Evolutionary conservation across 2,797 vertebrate genomes (phyloP).

Genomic region (Halcyon leucocephala): DNA sequence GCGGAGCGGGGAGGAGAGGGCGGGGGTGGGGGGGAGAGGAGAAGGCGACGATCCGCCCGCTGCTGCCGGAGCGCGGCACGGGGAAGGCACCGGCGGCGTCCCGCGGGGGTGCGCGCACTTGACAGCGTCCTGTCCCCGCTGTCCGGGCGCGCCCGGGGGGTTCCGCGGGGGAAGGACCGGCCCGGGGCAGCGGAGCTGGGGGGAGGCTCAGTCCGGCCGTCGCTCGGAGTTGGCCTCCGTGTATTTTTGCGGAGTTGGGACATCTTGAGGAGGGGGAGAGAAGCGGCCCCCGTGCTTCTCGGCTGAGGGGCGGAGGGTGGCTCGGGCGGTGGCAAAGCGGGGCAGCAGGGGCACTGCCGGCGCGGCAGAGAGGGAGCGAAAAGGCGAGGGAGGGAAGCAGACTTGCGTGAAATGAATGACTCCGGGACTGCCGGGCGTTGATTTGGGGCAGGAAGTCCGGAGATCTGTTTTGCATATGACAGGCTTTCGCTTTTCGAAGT

Average conservation of each 20-base stretch:
- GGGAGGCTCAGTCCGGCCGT: not conserved
- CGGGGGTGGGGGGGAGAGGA: not conserved
- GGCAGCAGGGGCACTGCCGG: not conserved
- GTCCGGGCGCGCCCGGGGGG: not conserved
- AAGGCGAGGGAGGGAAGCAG: not conserved
- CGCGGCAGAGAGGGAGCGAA: not conserved
- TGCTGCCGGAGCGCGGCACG: not conserved
- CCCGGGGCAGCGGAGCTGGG: not conserved
- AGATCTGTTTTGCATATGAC: conserved; percentile 64
- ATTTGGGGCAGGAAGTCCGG: conserved; percentile 66
- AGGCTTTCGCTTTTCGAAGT: conserved; percentile 57
- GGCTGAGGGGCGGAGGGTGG: not conserved
- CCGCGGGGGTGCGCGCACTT: conserved; percentile 21
- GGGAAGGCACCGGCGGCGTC: not conserved
- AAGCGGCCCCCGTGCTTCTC: not conserved
- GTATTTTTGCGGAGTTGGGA: conserved; percentile 63
- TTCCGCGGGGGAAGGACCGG: not conserved
- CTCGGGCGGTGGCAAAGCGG: not conserved
- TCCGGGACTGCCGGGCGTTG: conserved; percentile 49
- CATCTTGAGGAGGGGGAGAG: not conserved
- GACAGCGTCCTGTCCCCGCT: conserved; percentile 18
- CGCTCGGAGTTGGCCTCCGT: conserved; percentile 51
- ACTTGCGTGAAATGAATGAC: conserved; percentile 56
- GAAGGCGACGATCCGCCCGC: not conserved
- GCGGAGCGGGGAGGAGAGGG: not conserved